A percentile compares a stretch with the other conserved stretches of the same genome.
Conservation (phyloP, 23 tunicate genomes). For the Aplidium turbinatum region DNA sequence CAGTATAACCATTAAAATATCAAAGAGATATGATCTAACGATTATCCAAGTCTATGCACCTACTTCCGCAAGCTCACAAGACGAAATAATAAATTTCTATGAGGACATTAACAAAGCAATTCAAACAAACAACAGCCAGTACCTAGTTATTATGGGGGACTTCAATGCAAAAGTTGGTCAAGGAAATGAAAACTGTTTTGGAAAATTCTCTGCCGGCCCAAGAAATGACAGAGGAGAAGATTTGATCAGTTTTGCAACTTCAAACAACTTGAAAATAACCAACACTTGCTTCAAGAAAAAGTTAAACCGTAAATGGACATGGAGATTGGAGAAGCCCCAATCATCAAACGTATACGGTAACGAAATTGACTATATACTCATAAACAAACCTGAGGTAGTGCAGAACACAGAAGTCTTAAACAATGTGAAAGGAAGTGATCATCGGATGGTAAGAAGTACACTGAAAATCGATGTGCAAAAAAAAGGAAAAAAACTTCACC, state of each 20-base stretch:
- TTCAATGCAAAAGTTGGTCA: conserved; percentile 18
- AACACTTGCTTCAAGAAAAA: conserved; percentile 8
- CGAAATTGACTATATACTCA: conserved; percentile 11
- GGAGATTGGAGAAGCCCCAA: conserved; percentile 8
- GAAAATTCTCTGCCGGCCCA: neutral
- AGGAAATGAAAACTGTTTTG: conserved; percentile 2
- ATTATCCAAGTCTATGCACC: conserved; percentile 13
- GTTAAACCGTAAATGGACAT: conserved; percentile 3
- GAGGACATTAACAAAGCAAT: conserved; percentile 14
- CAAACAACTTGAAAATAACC: neutral
- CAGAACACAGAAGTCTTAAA: conserved; percentile 12
- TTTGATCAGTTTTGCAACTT: conserved; percentile 5
- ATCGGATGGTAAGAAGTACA: conserved; percentile 13
- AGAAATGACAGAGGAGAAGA: conserved; percentile 24
- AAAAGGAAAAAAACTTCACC: conserved; percentile 9
- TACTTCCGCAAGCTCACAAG: conserved; percentile 16
- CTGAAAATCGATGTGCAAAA: conserved; percentile 2
- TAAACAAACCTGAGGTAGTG: conserved; percentile 1
- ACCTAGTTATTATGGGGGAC: conserved; percentile 17
- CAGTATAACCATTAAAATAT: neutral
- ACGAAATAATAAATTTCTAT: conserved; percentile 1
- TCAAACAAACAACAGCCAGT: neutral
- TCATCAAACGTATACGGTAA: too few relatives aligned
- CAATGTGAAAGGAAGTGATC: conserved; percentile 13
- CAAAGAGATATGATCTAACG: conserved; percentile 9